These are phyloP conservation scores for Phocides pigmalion DNA, from an alignment of 1,140 invertebrate species.

Conservation along the genomic window DNA sequence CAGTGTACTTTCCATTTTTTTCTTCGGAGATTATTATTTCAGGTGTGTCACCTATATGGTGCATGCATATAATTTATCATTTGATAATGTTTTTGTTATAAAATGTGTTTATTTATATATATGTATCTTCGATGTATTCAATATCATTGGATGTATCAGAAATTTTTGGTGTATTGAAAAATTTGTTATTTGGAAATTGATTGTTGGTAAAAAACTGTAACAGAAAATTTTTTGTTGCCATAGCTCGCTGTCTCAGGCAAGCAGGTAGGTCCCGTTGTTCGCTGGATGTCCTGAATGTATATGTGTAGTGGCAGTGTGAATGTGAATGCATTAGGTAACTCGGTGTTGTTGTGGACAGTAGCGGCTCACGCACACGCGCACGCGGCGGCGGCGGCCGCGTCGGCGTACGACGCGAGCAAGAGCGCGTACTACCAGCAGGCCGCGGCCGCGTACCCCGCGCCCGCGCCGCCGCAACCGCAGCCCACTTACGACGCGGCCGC, in stretches of 20 bases:
- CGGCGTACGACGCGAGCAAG: constrained; percentile 84
- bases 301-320: not conserved
- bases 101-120: too few relatives aligned
- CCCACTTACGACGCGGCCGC: constrained; percentile 82
- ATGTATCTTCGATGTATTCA: too few relatives aligned
- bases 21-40: too few relatives aligned
- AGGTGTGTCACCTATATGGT: too few relatives aligned
- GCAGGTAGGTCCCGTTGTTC: constrained; percentile 6
- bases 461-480: constrained; percentile 85
- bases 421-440: constrained; percentile 89
- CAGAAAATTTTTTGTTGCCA: constrained; percentile 19
- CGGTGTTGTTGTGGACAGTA: constrained; percentile 60
- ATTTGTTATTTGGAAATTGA: constrained; percentile 5
- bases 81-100: too few relatives aligned
- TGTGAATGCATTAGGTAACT: not conserved
- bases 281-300: too few relatives aligned
- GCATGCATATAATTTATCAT: too few relatives aligned
- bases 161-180: not conserved
- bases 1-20: too few relatives aligned
- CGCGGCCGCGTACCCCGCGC: constrained; percentile 88
- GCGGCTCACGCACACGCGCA: constrained; percentile 82
- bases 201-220: constrained; percentile 16
- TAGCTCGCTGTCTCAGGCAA: constrained; percentile 29
- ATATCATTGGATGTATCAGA: too few relatives aligned
- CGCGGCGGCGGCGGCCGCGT: constrained; percentile 81